Conservation (phyloP, 2,113 vertebrate species). For the Tyto alba region DNA sequence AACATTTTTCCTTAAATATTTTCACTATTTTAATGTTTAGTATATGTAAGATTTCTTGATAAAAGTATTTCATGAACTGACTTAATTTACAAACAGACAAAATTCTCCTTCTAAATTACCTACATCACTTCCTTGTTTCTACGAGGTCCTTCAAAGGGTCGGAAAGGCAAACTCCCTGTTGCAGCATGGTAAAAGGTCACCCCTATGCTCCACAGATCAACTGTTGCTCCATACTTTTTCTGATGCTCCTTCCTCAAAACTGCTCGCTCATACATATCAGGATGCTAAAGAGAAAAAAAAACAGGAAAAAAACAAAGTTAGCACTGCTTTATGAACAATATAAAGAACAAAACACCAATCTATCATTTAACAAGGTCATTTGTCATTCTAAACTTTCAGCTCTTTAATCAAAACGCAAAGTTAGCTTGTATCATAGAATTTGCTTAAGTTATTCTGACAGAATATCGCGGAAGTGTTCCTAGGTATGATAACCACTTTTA, state of each 20-base stretch:
- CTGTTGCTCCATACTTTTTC: slow-evolving; percentile 95
- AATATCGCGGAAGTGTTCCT: neutral
- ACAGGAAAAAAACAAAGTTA: neutral
- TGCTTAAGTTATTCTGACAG: neutral
- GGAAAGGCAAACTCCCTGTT: slow-evolving; percentile 92
- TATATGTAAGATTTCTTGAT: neutral
- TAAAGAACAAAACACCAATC: neutral
- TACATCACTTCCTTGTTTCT: slow-evolving; percentile 99
- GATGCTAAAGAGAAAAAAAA: slow-evolving; percentile 74
- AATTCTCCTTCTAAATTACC: slow-evolving; percentile 62
- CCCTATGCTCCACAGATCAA: slow-evolving; percentile 97
- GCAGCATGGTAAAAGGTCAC: slow-evolving; percentile 98
- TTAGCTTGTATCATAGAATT: neutral
- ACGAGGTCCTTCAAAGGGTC: slow-evolving; percentile 95
- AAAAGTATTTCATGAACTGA: neutral
- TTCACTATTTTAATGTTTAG: neutral
- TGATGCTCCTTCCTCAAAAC: slow-evolving; percentile 96
- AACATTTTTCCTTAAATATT: neutral
- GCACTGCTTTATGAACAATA: neutral
- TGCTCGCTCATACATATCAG: slow-evolving; percentile 97
- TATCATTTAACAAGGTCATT: neutral
- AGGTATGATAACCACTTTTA: neutral
- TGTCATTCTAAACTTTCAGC: neutral
- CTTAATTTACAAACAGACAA: neutral
- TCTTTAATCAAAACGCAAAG: neutral